These are phyloP conservation scores for Danionella cerebrum DNA, from an alignment of 2,113 vertebrate genomes.

Conservation along the genomic window DNA sequence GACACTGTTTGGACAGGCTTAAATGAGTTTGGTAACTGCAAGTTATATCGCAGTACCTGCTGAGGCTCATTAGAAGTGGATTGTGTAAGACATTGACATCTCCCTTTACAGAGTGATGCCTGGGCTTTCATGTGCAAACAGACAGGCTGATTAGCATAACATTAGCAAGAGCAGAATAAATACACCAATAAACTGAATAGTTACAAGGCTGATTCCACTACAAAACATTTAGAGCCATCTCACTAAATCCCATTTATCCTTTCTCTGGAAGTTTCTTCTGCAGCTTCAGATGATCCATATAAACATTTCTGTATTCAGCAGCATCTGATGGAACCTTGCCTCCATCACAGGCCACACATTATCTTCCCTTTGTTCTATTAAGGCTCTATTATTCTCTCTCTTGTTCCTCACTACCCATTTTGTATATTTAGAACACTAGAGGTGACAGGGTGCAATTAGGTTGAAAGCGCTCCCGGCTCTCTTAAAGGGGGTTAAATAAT, in stretches of 20 bases:
- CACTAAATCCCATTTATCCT: neutral
- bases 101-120: slow-evolving; percentile 42
- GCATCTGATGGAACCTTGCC: neutral
- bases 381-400: slow-evolving; percentile 36
- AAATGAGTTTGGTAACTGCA: neutral
- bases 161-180: slow-evolving; percentile 36
- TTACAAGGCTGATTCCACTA: neutral
- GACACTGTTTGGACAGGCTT: slow-evolving; percentile 11
- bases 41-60: neutral
- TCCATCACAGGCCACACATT: slow-evolving; percentile 41
- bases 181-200: neutral
- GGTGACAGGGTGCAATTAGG: slow-evolving; percentile 66
- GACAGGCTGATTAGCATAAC: slow-evolving; percentile 58
- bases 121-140: slow-evolving; percentile 57
- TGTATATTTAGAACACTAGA: slow-evolving; percentile 38
- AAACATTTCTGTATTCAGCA: neutral
- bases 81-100: slow-evolving; percentile 4
- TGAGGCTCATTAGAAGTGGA: neutral
- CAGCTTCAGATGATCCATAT: neutral
- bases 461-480: slow-evolving; percentile 48
- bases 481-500: slow-evolving; percentile 59
- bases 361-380: slow-evolving; percentile 29
- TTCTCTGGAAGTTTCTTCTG: neutral
- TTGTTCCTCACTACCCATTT: slow-evolving; percentile 19
- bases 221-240: neutral